Conservation (phyloP, 2,888 invertebrate genomes). For the Scelioninae gen. 1 region DNA sequence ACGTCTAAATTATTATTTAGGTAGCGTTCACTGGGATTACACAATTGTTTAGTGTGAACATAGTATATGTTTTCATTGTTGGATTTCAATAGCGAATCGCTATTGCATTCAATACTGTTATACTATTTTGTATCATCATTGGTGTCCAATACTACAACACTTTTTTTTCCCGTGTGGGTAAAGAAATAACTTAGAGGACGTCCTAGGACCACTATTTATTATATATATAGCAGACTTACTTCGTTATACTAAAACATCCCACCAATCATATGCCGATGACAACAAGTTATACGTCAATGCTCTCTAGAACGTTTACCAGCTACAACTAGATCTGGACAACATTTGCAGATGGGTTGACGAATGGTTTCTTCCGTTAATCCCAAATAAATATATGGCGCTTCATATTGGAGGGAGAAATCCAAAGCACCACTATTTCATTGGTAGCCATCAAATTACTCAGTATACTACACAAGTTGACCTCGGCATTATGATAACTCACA, state of each 20-base stretch:
- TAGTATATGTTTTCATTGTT: no score
- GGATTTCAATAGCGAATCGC: no score
- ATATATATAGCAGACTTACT: slow-evolving; percentile 9
- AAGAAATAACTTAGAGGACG: no score
- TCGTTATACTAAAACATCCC: neutral
- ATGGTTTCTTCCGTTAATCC: slow-evolving; percentile 11
- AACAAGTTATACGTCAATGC: slow-evolving; percentile 22
- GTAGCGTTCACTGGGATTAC: no score
- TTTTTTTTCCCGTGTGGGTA: no score
- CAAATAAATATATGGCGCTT: slow-evolving; percentile 2
- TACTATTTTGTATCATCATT: no score
- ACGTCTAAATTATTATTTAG: no score
- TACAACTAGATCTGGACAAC: slow-evolving; percentile 20
- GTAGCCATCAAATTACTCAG: neutral
- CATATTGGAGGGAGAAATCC: slow-evolving; percentile 17
- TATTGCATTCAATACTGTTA: no score
- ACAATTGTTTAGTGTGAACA: no score
- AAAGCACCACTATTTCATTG: neutral
- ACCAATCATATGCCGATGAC: slow-evolving; percentile 21
- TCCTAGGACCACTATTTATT: slow-evolving; percentile 21
- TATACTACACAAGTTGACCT: slow-evolving; percentile 4
- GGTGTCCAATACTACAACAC: no score
- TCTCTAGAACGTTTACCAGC: neutral
- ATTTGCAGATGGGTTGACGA: neutral
- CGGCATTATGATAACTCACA: slow-evolving; percentile 1